A percentile compares a stretch with the other conserved stretches of the same genome.
Evolutionary conservation across 2,888 invertebrate species (phyloP).

Genomic region (Meandrusa payeni): DNA sequence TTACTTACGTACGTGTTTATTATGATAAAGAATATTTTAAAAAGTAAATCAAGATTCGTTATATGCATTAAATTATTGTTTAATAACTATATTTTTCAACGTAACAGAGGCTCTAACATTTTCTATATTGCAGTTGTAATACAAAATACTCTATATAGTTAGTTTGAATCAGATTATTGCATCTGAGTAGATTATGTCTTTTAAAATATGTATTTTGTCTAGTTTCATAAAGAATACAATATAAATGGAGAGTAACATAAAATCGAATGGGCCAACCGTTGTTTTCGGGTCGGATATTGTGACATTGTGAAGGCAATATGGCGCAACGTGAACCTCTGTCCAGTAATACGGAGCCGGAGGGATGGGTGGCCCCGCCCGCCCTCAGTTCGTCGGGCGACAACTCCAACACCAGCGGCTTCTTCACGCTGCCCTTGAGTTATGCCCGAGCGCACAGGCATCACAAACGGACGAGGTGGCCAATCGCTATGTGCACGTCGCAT

Average conservation of each 20-base stretch:
- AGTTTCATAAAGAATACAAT: too few species aligned
- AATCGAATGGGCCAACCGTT: too few species aligned
- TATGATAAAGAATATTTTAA: too few species aligned
- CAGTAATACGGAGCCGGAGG: constrained; percentile 59
- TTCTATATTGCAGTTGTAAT: neutral
- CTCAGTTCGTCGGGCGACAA: constrained; percentile 84
- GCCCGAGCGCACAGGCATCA: constrained; percentile 89
- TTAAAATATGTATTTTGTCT: too few species aligned
- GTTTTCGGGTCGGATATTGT: neutral
- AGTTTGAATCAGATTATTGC: neutral
- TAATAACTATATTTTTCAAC: too few species aligned
- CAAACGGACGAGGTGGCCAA: constrained; percentile 88
- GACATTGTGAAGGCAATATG: constrained; percentile 9
- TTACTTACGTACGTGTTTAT: too few species aligned
- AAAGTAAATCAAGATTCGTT: too few species aligned
- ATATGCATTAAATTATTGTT: too few species aligned
- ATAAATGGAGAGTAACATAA: too few species aligned
- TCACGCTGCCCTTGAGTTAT: constrained; percentile 88
- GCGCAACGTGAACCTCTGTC: constrained; percentile 41
- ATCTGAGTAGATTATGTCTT: neutral
- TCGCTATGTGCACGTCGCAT: constrained; percentile 64
- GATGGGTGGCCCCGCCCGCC: constrained; percentile 58
- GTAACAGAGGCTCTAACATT: neutral
- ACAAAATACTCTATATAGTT: neutral
- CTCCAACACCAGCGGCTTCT: constrained; percentile 83